Percentiles rank a stretch among this genome's conserved stretches.
Evolutionary conservation across 2,888 invertebrate genomes (phyloP).

Genomic region (Allacma fusca): DNA sequence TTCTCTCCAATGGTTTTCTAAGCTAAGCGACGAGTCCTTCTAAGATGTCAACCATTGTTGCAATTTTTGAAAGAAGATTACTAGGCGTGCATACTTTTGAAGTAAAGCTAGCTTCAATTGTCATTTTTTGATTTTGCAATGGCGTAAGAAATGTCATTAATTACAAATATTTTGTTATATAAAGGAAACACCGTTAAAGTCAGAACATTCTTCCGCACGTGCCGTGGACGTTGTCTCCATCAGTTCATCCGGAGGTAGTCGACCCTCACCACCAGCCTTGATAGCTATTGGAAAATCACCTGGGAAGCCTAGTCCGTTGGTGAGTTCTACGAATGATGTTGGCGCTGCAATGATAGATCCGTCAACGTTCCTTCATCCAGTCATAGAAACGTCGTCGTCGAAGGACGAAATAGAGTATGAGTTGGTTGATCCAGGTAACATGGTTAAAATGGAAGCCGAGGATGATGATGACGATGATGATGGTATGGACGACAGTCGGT

Average conservation of each 20-base stretch:
- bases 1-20: no score
- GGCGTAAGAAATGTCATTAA: not conserved
- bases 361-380: constrained; percentile 57
- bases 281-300: constrained; percentile 45
- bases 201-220: constrained; percentile 37
- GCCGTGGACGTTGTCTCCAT: constrained; percentile 49
- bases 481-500: constrained; percentile 57
- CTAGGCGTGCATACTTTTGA: no score
- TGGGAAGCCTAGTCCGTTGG: constrained; percentile 59
- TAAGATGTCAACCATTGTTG: no score
- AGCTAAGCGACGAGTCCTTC: no score
- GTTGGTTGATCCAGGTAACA: constrained; percentile 49
- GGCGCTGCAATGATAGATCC: constrained; percentile 52
- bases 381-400: constrained; percentile 52
- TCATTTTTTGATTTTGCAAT: not conserved
- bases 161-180: not conserved
- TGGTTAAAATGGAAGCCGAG: constrained; percentile 58
- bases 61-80: no score
- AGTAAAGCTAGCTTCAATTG: not conserved
- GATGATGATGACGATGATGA: constrained; percentile 61
- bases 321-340: constrained; percentile 51
- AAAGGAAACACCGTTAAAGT: constrained; percentile 20
- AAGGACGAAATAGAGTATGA: constrained; percentile 59
- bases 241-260: constrained; percentile 54
- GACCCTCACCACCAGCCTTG: constrained; percentile 60